Base-by-base conservation (phyloP, 64 coral and sea anemone genomes). In the Acropora yongei region DNA sequence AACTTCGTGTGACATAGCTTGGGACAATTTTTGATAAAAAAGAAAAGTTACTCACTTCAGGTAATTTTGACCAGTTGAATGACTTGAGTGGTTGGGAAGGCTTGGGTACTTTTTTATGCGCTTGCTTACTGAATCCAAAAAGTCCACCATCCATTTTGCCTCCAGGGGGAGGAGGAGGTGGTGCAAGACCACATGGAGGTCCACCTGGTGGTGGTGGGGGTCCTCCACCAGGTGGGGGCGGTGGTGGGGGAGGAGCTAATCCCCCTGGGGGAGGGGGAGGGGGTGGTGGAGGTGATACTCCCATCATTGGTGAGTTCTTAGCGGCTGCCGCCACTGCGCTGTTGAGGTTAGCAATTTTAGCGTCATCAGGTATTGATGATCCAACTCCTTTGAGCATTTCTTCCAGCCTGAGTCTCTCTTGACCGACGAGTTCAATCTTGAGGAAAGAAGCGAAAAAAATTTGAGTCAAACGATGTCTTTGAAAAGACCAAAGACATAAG, bases 41-140 rank as follows among this genome's bases (percentile, higher is more conserved):
- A 5, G 10, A 5, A 55, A 7, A 6, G 12, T 48, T 44, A 91
- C 97, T 96, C 91, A 99, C 97, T 75, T 99, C 97, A 48, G 97
- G 97, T 80, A 99, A 68, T 92, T 99, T 99, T 10, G 97, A 75
- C 97, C 97, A 99, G 68, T 99, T 99, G 76, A 99, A 99, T n/a
- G 97, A 99, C 89, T 99, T 99, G 60, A 99, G 94, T 13, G 97
- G 97, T 65, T 99, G 94, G 4, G 97, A 99, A 1, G 97, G 97
- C 66, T 99, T 99, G 1, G 97, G 97, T 16, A 79, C 90, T 72
- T 99, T 99, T 86, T 92, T 88, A 79, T 96, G 91, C 20, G 89
- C 47, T 75, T 94, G 94, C 82, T 60, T 96, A 42, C 68, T 90
- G 49, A 94, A 82, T 8, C 90, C 78, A 79, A 96, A 96, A 46